Evolutionary conservation across 2,888 invertebrate genomes (phyloP).

Genomic region (Pyrgus malvae): DNA sequence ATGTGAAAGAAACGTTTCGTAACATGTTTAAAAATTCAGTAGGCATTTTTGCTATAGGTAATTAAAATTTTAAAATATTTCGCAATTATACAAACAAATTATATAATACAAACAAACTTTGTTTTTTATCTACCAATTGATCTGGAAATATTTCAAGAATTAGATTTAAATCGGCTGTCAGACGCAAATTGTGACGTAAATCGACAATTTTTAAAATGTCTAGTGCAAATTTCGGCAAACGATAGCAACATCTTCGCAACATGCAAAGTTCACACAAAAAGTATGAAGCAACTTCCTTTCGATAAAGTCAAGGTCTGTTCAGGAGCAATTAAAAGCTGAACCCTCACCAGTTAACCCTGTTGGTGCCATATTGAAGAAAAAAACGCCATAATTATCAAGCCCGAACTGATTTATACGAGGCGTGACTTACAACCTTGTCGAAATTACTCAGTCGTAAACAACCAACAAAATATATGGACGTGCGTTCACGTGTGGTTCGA

Average conservation of each 20-base stretch:
- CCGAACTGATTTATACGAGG: constrained; percentile 14
- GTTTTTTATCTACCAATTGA: too few species aligned
- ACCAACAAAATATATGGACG: background rate
- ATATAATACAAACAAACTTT: too few species aligned
- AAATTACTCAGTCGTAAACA: background rate
- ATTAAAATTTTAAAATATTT: too few species aligned
- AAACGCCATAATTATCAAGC: constrained; percentile 3
- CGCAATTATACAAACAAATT: too few species aligned
- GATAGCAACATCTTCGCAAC: background rate
- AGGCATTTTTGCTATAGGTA: too few species aligned
- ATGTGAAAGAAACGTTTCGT: too few species aligned
- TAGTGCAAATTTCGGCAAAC: background rate
- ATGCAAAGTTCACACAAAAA: constrained; percentile 1
- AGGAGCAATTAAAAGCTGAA: background rate
- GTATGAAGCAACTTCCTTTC: constrained; percentile 1
- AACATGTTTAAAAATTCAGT: too few species aligned
- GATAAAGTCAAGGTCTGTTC: background rate
- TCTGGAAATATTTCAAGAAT: too few species aligned
- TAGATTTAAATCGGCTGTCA: background rate
- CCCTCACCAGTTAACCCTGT: constrained; percentile 20
- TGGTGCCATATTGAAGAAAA: constrained; percentile 2
- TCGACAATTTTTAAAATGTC: background rate
- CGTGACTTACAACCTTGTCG: constrained; percentile 15
- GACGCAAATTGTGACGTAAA: background rate
- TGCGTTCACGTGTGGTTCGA: background rate